Base-by-base conservation (phyloP, 2,113 vertebrate genomes). In the Ariopsis seemanni region DNA sequence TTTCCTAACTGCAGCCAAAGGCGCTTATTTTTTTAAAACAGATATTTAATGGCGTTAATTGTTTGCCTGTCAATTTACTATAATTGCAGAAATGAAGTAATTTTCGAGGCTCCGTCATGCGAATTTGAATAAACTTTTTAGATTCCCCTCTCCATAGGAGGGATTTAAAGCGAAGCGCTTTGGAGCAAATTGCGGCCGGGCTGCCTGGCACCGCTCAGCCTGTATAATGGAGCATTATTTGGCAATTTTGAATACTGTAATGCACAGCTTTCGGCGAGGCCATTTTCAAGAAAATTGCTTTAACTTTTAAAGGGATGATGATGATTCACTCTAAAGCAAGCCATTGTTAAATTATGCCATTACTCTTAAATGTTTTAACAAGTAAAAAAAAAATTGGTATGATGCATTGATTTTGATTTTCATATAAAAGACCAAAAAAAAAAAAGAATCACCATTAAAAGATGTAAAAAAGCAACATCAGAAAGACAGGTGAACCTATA, bases 181-280 rank as follows among this genome's bases (percentile, higher is more conserved):
- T 96, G 95, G 96, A 97, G 96, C 96, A 99, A 99, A 99, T 99
- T 98, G 97, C 96, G 96, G 95, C 96, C 95, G 95, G 96, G 96
- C 96, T 97, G 97, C 97, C 97, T 98, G 97, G 96, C 97, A 97
- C 96, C 96, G 97, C 97, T 99, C 97, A 97, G 91, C 93, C 96
- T 94, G 95, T 95, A 97, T 99, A 98, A 99, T 99, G 96, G 97
- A 96, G 96, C 97, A 97, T 99, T 99, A 98, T 99, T 98, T 97
- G 96, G 95, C 96, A 97, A 95, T 96, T 99, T 97, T 98, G 96
- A 99, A 99, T 98, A 97, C 97, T 96, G 96, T 98, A 97, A 98
- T 98, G 96, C 97, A 96, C 96, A 96, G 96, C 95, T 96, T 96
- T 94, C 94, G 95, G 95, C 96, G 96, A 96, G 96, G 96, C 97